Evolutionary conservation across 2,113 vertebrate species (phyloP).

Genomic region (Myotis yumanensis): DNA sequence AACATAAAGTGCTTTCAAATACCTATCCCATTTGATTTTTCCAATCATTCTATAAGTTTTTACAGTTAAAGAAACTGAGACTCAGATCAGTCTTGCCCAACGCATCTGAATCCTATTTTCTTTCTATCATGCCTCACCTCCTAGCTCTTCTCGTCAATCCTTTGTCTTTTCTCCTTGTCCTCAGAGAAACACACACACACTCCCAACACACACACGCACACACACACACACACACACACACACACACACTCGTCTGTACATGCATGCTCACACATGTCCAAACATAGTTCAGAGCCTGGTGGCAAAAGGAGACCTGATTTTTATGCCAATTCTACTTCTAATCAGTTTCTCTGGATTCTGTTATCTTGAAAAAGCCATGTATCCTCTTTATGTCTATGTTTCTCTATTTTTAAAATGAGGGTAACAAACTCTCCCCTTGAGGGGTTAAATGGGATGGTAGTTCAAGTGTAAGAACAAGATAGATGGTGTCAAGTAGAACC

Average conservation of each 20-base stretch:
- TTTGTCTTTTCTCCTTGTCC: background rate
- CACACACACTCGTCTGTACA: background rate
- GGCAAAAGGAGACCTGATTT: background rate
- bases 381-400: background rate
- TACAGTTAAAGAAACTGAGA: slow-evolving; percentile 11
- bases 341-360: background rate
- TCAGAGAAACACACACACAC: background rate
- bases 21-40: background rate
- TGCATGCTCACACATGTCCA: background rate
- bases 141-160: background rate
- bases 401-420: slow-evolving; percentile 32
- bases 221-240: background rate
- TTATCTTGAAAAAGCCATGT: background rate
- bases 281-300: background rate
- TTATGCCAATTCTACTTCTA: background rate
- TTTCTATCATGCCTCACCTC: background rate
- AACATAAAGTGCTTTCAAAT: background rate
- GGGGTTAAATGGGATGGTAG: background rate
- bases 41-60: background rate
- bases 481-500: background rate
- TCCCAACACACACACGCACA: background rate
- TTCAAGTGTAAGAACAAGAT: background rate
- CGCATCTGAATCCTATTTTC: background rate
- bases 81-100: background rate
- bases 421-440: background rate